phyloP scores from a whole-genome alignment of 2,797 vertebrate species.

The Semotilus atromaculatus region DNA sequence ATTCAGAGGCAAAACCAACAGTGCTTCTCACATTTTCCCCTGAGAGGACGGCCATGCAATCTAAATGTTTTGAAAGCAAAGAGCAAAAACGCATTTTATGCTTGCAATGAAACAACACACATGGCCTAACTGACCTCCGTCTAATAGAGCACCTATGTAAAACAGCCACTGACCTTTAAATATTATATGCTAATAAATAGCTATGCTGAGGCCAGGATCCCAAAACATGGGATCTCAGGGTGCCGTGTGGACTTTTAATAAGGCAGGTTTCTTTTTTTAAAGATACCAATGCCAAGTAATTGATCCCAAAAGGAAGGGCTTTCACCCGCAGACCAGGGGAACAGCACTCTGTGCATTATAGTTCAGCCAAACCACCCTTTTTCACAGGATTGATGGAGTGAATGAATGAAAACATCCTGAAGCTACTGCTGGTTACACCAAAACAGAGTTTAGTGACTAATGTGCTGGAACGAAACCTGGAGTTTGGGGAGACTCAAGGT shows the following conservation, averaged over 20 bases:
- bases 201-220: conserved; percentile 70
- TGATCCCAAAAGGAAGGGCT: conserved; percentile 83
- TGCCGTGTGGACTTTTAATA: conserved; percentile 78
- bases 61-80: conserved; percentile 35
- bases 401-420: conserved; percentile 33
- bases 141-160: conserved; percentile 76
- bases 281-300: conserved; percentile 80
- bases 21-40: background rate
- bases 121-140: conserved; percentile 67
- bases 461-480: background rate
- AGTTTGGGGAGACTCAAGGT: background rate
- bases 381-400: background rate
- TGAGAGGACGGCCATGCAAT: conserved; percentile 6
- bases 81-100: conserved; percentile 19
- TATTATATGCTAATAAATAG: conserved; percentile 84
- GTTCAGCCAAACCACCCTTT: background rate
- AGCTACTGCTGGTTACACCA: background rate
- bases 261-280: conserved; percentile 68
- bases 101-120: conserved; percentile 71
- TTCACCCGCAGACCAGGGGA: conserved; percentile 1
- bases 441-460: conserved; percentile 29
- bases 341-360: background rate
- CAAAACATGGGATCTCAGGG: conserved; percentile 77
- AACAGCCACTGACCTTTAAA: conserved; percentile 81
- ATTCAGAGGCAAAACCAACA: conserved; percentile 34